Conservation (phyloP, 30 jellyfish, hydroid and myxozoan genomes). For the Turritopsis dohrnii region DNA sequence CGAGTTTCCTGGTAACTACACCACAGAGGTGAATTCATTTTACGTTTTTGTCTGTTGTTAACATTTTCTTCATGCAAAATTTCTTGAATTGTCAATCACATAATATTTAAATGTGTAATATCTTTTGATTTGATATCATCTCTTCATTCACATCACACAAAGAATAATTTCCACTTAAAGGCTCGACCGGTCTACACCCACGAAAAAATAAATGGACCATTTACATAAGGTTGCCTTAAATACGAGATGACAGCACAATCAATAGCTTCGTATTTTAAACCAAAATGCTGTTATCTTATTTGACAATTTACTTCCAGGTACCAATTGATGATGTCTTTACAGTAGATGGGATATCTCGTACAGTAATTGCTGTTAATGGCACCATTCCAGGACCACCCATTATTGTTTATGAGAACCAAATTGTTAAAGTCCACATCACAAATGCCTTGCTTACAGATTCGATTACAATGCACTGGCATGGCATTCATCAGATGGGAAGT, state of each 20-base stretch:
- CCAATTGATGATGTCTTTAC: conserved; percentile 39
- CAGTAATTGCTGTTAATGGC: conserved; percentile 36
- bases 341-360: conserved; percentile 31
- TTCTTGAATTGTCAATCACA: not conserved
- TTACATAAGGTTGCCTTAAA: too few relatives aligned
- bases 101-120: too few relatives aligned
- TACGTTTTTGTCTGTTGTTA: too few relatives aligned
- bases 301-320: not conserved
- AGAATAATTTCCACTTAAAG: too few relatives aligned
- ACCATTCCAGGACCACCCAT: conserved; percentile 49
- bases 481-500: conserved; percentile 70
- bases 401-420: conserved; percentile 38
- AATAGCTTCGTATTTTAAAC: not conserved
- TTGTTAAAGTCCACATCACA: conserved; percentile 36
- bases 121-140: too few relatives aligned
- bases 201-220: too few relatives aligned
- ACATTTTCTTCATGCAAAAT: not conserved
- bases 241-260: too few relatives aligned
- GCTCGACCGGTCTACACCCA: too few relatives aligned
- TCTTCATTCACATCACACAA: too few relatives aligned
- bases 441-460: conserved; percentile 57
- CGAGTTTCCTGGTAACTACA: conserved; percentile 54
- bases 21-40: conserved; percentile 37
- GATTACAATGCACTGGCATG: conserved; percentile 84
- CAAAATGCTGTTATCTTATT: too few relatives aligned